phyloP scores from a whole-genome alignment of 2,113 vertebrate genomes.

The Lampris megalopsis region DNA sequence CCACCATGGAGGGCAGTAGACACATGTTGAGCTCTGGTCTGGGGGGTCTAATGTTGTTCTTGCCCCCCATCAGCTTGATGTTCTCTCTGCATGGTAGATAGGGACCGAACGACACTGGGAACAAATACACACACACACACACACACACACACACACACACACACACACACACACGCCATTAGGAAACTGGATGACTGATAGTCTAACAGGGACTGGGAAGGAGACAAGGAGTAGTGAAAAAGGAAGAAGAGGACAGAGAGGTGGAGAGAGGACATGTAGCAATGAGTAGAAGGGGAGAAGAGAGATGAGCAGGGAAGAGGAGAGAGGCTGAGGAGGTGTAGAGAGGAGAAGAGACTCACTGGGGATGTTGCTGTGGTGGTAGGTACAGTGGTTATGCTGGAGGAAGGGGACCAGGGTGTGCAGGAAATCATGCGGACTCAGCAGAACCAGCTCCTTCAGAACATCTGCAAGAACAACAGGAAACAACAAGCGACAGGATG shows the following conservation, averaged over 20 bases:
- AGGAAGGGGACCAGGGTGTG: slow-evolving; percentile 98
- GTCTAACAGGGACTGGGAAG: not conserved
- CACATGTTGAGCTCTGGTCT: slow-evolving; percentile 99
- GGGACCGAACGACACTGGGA: slow-evolving; percentile 96
- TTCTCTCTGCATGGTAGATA: slow-evolving; percentile 99
- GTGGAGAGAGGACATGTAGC: not conserved
- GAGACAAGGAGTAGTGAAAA: not conserved
- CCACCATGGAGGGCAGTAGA: slow-evolving; percentile 98
- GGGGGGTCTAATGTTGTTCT: slow-evolving; percentile 98
- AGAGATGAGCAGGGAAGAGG: not conserved
- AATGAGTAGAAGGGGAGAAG: not conserved
- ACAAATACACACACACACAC: not conserved
- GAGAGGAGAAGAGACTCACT: slow-evolving; percentile 73
- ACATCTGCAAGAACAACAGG: slow-evolving; percentile 85
- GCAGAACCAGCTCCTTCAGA: slow-evolving; percentile 97
- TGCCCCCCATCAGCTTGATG: slow-evolving; percentile 98
- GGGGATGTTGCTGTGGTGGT: slow-evolving; percentile 99
- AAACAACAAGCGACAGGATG: not conserved
- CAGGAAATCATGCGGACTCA: slow-evolving; percentile 99
- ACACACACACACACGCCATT: not conserved
- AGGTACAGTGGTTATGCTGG: slow-evolving; percentile 99
- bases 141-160: not conserved
- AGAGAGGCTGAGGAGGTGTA: not conserved
- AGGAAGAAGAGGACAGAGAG: not conserved
- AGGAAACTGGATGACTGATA: not conserved